A percentile compares a stretch with the other conserved stretches of the same genome.
These are phyloP conservation scores for Oscheius sp. DNA, from an alignment of 1,140 invertebrate genomes.

Conservation along the genomic window DNA sequence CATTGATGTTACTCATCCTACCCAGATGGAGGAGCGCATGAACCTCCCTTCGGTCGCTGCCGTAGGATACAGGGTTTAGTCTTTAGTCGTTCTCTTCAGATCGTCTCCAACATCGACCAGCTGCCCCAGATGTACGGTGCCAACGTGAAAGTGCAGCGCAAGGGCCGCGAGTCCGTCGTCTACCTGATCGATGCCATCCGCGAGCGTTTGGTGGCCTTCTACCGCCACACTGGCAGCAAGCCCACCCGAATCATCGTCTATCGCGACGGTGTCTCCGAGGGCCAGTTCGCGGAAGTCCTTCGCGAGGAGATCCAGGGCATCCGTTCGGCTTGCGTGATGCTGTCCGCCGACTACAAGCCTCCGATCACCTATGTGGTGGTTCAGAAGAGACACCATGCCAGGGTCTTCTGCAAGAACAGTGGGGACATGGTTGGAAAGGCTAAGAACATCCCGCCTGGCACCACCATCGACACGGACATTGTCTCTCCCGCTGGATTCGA, in stretches of 20 bases:
- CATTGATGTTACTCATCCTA: conserved; percentile 68
- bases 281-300: conserved; percentile 73
- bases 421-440: conserved; percentile 52
- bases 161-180: conserved; percentile 71
- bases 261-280: conserved; percentile 83
- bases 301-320: conserved; percentile 65
- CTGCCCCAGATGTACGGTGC: conserved; percentile 43
- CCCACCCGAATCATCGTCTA: conserved; percentile 73
- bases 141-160: conserved; percentile 47
- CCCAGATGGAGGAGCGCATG: conserved; percentile 64
- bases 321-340: conserved; percentile 68
- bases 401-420: conserved; percentile 68
- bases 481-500: conserved; percentile 78
- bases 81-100: conserved; percentile 25
- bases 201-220: conserved; percentile 67
- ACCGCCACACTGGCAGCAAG: conserved; percentile 28
- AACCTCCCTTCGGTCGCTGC: conserved; percentile 79
- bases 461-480: conserved; percentile 77
- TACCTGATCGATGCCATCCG: conserved; percentile 73
- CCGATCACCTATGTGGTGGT: conserved; percentile 79
- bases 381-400: conserved; percentile 84
- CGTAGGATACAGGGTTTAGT: conserved; percentile 54
- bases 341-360: conserved; percentile 67
- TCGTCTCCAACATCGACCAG: conserved; percentile 50
- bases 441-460: conserved; percentile 77